Evolutionary conservation across 2,888 invertebrate species (phyloP).

Genomic region (Polyommatus icarus): DNA sequence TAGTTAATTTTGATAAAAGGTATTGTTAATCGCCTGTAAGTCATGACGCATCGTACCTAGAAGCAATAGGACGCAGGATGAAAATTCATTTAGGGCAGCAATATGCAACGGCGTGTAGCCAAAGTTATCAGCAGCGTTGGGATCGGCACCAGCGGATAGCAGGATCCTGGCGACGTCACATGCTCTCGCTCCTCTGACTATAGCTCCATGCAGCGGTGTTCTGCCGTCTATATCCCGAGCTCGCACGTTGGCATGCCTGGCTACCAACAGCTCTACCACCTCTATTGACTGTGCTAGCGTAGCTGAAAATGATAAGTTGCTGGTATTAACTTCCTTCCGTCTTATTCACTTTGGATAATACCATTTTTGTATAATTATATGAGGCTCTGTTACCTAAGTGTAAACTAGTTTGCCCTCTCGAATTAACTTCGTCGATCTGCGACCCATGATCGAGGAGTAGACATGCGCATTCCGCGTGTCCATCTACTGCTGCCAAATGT

Average conservation of each 20-base stretch:
- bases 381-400: conserved; percentile 81
- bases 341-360: neutral
- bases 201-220: conserved; percentile 89
- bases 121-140: conserved; percentile 88
- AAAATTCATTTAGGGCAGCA: conserved; percentile 91
- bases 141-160: conserved; percentile 84
- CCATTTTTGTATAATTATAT: neutral
- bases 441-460: conserved; percentile 88
- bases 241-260: conserved; percentile 82
- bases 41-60: conserved; percentile 64
- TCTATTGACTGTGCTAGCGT: conserved; percentile 89
- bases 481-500: conserved; percentile 93
- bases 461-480: conserved; percentile 87
- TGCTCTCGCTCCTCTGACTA: conserved; percentile 87
- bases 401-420: conserved; percentile 89
- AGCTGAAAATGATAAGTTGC: conserved; percentile 68
- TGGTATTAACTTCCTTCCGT: neutral
- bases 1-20: neutral
- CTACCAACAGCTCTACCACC: conserved; percentile 86
- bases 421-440: conserved; percentile 86
- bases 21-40: neutral
- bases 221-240: conserved; percentile 86
- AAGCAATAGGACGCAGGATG: conserved; percentile 86
- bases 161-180: conserved; percentile 86
- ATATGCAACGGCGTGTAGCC: conserved; percentile 93